These are phyloP conservation scores for Semaprochilodus insignis DNA, from an alignment of 2,797 vertebrate genomes.

Conservation along the genomic window DNA sequence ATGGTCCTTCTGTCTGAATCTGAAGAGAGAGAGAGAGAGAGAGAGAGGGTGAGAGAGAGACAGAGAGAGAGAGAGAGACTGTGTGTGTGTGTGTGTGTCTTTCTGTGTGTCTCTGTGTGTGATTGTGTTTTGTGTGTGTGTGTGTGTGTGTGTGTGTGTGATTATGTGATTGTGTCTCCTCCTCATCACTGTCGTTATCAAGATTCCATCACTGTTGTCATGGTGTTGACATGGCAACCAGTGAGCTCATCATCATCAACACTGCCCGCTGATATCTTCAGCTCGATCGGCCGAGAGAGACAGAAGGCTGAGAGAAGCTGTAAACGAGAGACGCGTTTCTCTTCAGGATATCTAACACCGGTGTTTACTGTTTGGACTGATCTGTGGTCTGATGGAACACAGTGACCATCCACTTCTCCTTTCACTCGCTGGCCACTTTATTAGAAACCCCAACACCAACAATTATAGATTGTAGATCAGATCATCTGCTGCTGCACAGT, in stretches of 20 bases:
- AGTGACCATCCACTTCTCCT: too few relatives aligned
- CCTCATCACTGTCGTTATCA: not conserved
- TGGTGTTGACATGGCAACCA: conserved; percentile 74
- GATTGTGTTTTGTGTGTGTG: not conserved
- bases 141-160: not conserved
- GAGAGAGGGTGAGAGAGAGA: too few relatives aligned
- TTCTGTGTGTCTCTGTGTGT: not conserved
- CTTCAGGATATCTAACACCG: too few relatives aligned
- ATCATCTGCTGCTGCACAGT: too few relatives aligned
- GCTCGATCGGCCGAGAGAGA: not conserved
- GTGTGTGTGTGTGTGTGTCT: too few relatives aligned
- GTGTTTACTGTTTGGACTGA: too few relatives aligned
- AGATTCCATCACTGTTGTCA: conserved; percentile 72
- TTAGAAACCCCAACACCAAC: not conserved
- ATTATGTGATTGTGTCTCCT: not conserved
- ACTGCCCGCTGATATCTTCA: not conserved
- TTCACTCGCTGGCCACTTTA: not conserved
- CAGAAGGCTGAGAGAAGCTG: not conserved
- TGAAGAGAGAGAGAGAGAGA: too few relatives aligned
- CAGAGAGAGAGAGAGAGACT: too few relatives aligned
- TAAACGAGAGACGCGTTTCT: too few relatives aligned
- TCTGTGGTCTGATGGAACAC: too few relatives aligned
- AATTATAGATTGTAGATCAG: too few relatives aligned
- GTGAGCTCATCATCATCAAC: conserved; percentile 53
- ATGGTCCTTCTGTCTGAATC: too few relatives aligned